These are phyloP conservation scores for Bucorvus abyssinicus DNA, from an alignment of 2,797 vertebrate genomes.

Conservation along the genomic window DNA sequence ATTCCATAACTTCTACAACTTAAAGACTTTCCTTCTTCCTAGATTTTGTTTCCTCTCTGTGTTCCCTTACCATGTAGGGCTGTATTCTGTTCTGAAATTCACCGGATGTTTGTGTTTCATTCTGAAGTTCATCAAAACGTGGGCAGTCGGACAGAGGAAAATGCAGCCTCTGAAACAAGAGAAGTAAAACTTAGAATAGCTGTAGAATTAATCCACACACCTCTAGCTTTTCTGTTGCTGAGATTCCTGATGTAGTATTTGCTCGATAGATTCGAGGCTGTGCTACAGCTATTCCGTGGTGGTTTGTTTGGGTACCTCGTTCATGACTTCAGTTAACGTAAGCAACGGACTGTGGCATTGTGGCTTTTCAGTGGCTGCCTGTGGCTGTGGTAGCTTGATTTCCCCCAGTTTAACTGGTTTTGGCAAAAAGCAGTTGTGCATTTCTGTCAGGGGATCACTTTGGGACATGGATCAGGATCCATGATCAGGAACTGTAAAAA, in stretches of 20 bases:
- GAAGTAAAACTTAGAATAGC: not conserved
- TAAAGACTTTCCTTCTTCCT: not conserved
- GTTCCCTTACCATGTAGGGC: constrained; percentile 73
- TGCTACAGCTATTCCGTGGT: not conserved
- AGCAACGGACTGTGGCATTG: not conserved
- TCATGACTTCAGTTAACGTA: not conserved
- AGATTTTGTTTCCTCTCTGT: not conserved
- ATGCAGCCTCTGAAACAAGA: constrained; percentile 67
- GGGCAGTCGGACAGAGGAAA: constrained; percentile 73
- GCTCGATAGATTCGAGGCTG: not conserved
- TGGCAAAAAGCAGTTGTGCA: not conserved
- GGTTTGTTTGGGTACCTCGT: not conserved
- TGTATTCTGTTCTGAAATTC: constrained; percentile 69
- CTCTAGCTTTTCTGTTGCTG: not conserved
- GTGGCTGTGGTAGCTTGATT: not conserved
- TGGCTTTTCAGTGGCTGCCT: not conserved
- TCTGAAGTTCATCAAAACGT: constrained; percentile 68
- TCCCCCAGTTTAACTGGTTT: not conserved
- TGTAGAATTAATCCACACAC: not conserved
- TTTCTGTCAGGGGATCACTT: not conserved
- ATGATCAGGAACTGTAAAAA: not conserved
- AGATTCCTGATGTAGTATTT: not conserved
- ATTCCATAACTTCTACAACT: not conserved
- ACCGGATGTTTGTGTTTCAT: constrained; percentile 69
- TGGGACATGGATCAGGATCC: not conserved